Conservation (phyloP, 2,113 vertebrate species). For the Scophthalmus maximus region DNA sequence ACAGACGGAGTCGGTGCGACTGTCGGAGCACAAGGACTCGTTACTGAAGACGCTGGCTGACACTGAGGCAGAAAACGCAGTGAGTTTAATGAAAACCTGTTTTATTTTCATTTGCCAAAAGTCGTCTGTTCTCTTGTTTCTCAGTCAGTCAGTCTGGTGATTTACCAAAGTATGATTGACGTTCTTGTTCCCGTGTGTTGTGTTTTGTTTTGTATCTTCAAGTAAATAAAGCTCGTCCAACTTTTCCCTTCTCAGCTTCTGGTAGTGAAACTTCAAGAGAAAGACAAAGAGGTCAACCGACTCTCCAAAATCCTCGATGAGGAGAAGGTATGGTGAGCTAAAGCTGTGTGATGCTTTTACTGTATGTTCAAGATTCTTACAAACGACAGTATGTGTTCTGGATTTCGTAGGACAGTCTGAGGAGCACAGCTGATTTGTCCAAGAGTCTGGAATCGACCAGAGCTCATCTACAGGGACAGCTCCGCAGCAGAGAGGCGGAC, state of each 20-base stretch:
- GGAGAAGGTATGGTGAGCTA: conserved; percentile 97
- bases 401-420: conserved; percentile 84
- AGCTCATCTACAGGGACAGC: conserved; percentile 88
- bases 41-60: conserved; percentile 87
- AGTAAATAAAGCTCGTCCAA: background rate
- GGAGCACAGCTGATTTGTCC: conserved; percentile 82
- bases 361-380: too few relatives aligned
- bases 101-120: background rate
- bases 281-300: conserved; percentile 84
- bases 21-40: conserved; percentile 83
- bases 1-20: conserved; percentile 82
- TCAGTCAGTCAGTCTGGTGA: too few relatives aligned
- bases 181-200: background rate
- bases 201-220: too few relatives aligned
- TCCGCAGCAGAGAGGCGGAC: conserved; percentile 89
- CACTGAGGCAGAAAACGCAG: conserved; percentile 88
- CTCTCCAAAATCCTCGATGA: conserved; percentile 82
- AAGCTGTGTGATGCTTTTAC: too few relatives aligned
- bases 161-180: too few relatives aligned
- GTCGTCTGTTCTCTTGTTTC: background rate
- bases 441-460: conserved; percentile 87
- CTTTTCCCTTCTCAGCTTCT: conserved; percentile 81
- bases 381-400: background rate
- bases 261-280: conserved; percentile 87
- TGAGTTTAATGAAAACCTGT: conserved; percentile 66